A percentile compares a stretch with the other conserved stretches of the same genome.
These are phyloP conservation scores for Hydrozoanthus tunicans DNA, from an alignment of 64 coral and sea anemone species.

Conservation along the genomic window DNA sequence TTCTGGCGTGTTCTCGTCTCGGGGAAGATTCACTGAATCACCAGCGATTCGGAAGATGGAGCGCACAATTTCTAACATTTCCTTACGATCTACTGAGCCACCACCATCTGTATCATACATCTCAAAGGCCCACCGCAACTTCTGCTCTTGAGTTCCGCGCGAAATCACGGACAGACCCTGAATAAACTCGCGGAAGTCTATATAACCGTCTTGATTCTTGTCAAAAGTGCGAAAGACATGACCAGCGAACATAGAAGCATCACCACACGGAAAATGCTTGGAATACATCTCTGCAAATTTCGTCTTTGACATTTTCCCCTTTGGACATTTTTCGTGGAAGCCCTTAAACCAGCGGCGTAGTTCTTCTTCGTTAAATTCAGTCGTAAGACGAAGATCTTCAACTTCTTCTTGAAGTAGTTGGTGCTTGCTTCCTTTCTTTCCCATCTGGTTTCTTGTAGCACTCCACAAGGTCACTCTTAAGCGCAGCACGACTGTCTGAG, in stretches of 20 bases:
- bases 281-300: constrained; percentile 91
- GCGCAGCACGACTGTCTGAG: background rate
- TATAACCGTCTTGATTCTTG: constrained; percentile 89
- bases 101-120: constrained; percentile 91
- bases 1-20: constrained; percentile 91
- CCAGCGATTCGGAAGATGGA: constrained; percentile 88
- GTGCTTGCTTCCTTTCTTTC: constrained; percentile 62
- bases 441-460: constrained; percentile 14
- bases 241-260: constrained; percentile 82
- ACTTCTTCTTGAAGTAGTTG: constrained; percentile 75
- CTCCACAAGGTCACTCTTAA: background rate
- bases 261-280: constrained; percentile 77
- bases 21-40: constrained; percentile 70
- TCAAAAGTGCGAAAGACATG: constrained; percentile 95
- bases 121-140: constrained; percentile 90
- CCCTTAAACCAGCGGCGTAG: constrained; percentile 79
- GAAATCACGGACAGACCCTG: constrained; percentile 86
- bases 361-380: constrained; percentile 87
- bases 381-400: constrained; percentile 75
- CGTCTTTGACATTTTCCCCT: constrained; percentile 85
- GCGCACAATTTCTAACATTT: constrained; percentile 91
- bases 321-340: constrained; percentile 88
- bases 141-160: constrained; percentile 80
- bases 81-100: constrained; percentile 68
- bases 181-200: constrained; percentile 92